Evolutionary conservation across 2,797 vertebrate species (phyloP).

Genomic region (Miichthys miiuy): DNA sequence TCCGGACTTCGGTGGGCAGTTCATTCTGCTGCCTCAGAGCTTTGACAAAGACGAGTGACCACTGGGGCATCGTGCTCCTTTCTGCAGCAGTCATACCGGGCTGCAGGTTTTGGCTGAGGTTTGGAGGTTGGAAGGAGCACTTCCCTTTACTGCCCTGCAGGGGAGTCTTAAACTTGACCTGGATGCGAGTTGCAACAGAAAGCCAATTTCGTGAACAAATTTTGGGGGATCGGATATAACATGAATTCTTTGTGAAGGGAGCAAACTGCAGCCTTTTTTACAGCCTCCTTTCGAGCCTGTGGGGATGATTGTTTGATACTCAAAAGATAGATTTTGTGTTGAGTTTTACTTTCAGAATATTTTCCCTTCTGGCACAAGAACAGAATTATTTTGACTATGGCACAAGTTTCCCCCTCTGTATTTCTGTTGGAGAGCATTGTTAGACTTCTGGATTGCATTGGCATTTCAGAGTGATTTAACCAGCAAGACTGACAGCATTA

Average conservation of each 20-base stretch:
- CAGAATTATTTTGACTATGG: slow-evolving; percentile 52
- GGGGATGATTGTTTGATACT: slow-evolving; percentile 13
- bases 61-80: neutral
- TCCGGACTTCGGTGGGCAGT: slow-evolving; percentile 15
- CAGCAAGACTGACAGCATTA: slow-evolving; percentile 71
- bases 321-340: slow-evolving; percentile 40
- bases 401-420: slow-evolving; percentile 26
- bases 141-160: neutral
- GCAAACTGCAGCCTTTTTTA: slow-evolving; percentile 16
- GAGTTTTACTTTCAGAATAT: slow-evolving; percentile 44
- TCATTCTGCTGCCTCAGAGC: slow-evolving; percentile 22
- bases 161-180: slow-evolving; percentile 19
- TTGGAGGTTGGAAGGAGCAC: neutral
- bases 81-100: neutral
- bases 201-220: neutral
- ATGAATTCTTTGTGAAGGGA: slow-evolving; percentile 10
- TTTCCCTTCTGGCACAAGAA: slow-evolving; percentile 43
- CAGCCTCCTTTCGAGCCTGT: slow-evolving; percentile 8
- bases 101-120: slow-evolving; percentile 9
- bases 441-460: slow-evolving; percentile 51
- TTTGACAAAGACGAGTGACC: slow-evolving; percentile 16
- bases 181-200: neutral
- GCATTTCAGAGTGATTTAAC: slow-evolving; percentile 73
- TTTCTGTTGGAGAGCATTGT: slow-evolving; percentile 47
- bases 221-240: slow-evolving; percentile 22